A percentile compares a stretch with the other conserved stretches of the same genome.
These are phyloP conservation scores for Megastigmus dorsalis DNA, from an alignment of 2,888 invertebrate genomes.

Conservation along the genomic window DNA sequence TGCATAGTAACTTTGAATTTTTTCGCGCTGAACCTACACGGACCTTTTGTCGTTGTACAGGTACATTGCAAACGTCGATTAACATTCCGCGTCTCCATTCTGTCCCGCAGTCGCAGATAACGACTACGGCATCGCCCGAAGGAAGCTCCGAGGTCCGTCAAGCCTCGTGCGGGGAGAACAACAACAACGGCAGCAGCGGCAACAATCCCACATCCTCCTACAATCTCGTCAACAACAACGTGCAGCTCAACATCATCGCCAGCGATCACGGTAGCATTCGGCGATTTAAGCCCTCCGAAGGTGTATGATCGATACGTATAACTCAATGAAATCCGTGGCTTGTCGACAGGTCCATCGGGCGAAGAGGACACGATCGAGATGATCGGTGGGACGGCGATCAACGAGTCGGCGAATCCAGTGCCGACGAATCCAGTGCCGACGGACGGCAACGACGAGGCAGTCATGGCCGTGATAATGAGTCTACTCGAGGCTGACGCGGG, in stretches of 20 bases:
- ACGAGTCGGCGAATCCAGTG: slow-evolving; percentile 74
- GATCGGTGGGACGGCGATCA: slow-evolving; percentile 76
- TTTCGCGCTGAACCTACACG: too few species aligned
- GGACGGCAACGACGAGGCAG: slow-evolving; percentile 90
- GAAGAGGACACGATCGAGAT: slow-evolving; percentile 79
- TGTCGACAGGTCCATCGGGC: slow-evolving; percentile 63
- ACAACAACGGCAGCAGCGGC: slow-evolving; percentile 63
- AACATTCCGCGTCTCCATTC: too few species aligned
- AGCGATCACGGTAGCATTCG: slow-evolving; percentile 76
- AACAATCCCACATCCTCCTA: slow-evolving; percentile 64
- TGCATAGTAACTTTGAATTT: too few species aligned
- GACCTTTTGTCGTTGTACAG: too few species aligned
- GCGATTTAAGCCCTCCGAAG: too few species aligned
- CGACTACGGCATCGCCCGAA: slow-evolving; percentile 72
- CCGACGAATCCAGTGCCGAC: slow-evolving; percentile 78
- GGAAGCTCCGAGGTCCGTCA: slow-evolving; percentile 60
- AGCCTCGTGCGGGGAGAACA: slow-evolving; percentile 56
- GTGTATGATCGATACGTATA: not conserved
- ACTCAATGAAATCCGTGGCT: too few species aligned
- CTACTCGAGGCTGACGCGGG: slow-evolving; percentile 92
- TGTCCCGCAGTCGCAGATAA: slow-evolving; percentile 70
- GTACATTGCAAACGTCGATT: too few species aligned
- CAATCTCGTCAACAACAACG: slow-evolving; percentile 74
- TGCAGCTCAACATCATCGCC: slow-evolving; percentile 74
- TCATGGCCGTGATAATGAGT: slow-evolving; percentile 95